Evolutionary conservation across 2,888 invertebrate species (phyloP), one percentile per base, ranked within the genome.

Genomic region (Amblyteles armatorius): DNA sequence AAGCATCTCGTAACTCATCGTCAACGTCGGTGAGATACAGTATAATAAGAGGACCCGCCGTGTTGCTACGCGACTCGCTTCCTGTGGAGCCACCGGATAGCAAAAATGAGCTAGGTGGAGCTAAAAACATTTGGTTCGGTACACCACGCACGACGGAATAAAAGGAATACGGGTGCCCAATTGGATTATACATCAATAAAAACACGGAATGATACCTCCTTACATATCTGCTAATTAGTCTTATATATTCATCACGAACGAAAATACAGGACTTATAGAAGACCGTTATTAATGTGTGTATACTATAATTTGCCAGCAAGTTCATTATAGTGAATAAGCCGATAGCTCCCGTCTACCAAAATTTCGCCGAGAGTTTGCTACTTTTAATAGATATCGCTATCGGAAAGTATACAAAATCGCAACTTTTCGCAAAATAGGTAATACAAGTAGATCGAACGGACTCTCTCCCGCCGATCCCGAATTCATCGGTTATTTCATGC

Each of bases 1-100:
- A 81, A 84, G 68, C 60, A 73, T 57, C 48, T 29, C 74, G 67
- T 81, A 84, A 68, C 55, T 81, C 77, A 73, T 67, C 67, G 52
- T 68, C 73, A 84, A 84, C 57, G 63, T 63, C 65, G 52, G 13
- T 22, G 72, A 57, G 44, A 63, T 73, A 57, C 63, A 29, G 33
- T 63, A 74, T 63, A 50, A 77, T 44, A 73, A 65, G 76, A 36
- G 19, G 22, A 77, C 3, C 16, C 36, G 19, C 40, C 60, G 19
- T 72, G 72, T 72, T 13, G 36, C 26, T 40, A 40, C 22, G 29
- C 16, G 40, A 36, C 33, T 40, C 29, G 63, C 16, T 63, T 63
- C 16, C 63, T 26, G 13, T 60, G 5, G 19, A 60, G 29, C 13
- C 60, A 26, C 60, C n/a, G 29, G 16, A 63, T 63, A 63, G 33